These are phyloP conservation scores for Haemorhous mexicanus DNA, from an alignment of 2,113 vertebrate genomes.

Conservation along the genomic window DNA sequence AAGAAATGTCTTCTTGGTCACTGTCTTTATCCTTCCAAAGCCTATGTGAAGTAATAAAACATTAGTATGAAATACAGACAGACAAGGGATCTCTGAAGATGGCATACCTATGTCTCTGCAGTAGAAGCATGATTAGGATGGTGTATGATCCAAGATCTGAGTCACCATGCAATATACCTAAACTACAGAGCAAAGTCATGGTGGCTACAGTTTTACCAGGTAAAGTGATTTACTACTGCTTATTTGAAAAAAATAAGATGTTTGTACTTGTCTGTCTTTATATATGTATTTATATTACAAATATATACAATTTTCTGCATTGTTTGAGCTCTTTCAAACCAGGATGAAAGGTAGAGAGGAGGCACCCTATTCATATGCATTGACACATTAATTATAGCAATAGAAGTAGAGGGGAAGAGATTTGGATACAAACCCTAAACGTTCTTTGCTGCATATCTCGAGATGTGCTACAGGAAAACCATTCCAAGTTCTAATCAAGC, in stretches of 20 bases:
- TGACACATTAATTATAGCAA: neutral
- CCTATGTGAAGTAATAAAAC: neutral
- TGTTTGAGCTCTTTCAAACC: neutral
- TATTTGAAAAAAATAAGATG: neutral
- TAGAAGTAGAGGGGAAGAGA: neutral
- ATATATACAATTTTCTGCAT: neutral
- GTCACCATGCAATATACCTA: accelerated
- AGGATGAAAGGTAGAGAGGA: neutral
- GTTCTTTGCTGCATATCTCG: neutral
- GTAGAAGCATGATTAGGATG: neutral
- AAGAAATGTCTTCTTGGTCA: neutral
- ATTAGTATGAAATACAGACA: neutral
- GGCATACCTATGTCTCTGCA: neutral
- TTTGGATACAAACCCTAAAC: neutral
- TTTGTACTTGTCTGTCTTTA: neutral
- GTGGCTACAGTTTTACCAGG: neutral
- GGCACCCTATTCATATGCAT: neutral
- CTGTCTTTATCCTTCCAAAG: neutral
- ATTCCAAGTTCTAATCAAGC: neutral
- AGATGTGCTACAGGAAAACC: neutral
- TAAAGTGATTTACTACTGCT: neutral
- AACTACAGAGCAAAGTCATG: neutral
- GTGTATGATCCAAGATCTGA: neutral
- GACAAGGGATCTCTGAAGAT: neutral
- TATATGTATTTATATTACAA: neutral